Evolutionary conservation across 1,140 invertebrate species (phyloP).

Genomic region (Amphibalanus amphitrite): DNA sequence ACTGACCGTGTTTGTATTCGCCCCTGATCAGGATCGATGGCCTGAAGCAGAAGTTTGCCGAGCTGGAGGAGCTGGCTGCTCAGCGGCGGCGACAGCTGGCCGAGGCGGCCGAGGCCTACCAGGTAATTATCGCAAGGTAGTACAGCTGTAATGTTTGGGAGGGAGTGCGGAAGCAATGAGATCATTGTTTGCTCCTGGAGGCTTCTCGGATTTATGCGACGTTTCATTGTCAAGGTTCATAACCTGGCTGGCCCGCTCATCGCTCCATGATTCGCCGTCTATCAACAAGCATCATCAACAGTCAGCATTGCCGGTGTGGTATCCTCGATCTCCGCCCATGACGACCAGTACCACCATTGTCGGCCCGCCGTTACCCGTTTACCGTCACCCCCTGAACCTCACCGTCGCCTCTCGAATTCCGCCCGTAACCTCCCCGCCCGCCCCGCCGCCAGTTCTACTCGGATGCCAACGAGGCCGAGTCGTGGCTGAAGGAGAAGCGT

Average conservation of each 20-base stretch:
- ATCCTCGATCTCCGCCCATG: too few species aligned
- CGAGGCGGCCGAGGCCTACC: slow-evolving; percentile 85
- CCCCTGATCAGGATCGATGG: slow-evolving; percentile 51
- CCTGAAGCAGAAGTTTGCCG: slow-evolving; percentile 66
- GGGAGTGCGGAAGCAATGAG: too few species aligned
- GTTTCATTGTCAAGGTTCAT: background rate
- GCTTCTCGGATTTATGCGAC: background rate
- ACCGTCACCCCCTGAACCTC: too few species aligned
- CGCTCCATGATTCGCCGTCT: too few species aligned
- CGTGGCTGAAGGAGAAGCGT: slow-evolving; percentile 88
- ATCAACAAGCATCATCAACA: too few species aligned
- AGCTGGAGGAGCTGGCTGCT: slow-evolving; percentile 64
- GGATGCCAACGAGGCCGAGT: slow-evolving; percentile 94
- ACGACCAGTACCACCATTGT: too few species aligned
- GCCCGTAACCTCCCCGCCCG: slow-evolving; percentile 3
- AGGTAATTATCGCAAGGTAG: slow-evolving; percentile 29
- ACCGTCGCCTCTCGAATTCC: too few species aligned
- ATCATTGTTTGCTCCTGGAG: background rate
- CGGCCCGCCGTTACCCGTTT: too few species aligned
- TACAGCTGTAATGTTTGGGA: too few species aligned
- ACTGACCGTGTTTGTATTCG: background rate
- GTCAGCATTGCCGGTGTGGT: too few species aligned
- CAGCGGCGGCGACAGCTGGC: slow-evolving; percentile 66
- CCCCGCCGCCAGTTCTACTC: slow-evolving; percentile 63
- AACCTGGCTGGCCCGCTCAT: too few species aligned